Conservation (phyloP, 2,113 vertebrate species). For the Silurus meridionalis region DNA sequence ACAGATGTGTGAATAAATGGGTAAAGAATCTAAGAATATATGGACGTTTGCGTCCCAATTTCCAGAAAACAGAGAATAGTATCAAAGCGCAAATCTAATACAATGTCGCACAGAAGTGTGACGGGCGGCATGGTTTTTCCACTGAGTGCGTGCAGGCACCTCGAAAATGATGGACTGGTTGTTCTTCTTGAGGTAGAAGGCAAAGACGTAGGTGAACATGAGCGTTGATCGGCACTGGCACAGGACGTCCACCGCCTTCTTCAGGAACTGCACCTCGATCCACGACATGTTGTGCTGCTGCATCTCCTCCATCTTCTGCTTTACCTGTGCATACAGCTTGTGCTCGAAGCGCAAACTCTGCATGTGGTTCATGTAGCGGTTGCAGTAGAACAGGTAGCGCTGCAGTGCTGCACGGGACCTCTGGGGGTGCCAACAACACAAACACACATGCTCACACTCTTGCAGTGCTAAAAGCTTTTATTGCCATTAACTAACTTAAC, state of each 20-base stretch:
- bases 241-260: slow-evolving; percentile 99
- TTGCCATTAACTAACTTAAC: no score
- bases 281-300: slow-evolving; percentile 99
- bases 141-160: slow-evolving; percentile 67
- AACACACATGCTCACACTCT: neutral
- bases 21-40: neutral
- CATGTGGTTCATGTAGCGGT: slow-evolving; percentile 99
- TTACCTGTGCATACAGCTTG: slow-evolving; percentile 98
- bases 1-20: no score
- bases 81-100: no score
- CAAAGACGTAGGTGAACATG: slow-evolving; percentile 99
- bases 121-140: neutral
- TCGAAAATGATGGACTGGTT: slow-evolving; percentile 99
- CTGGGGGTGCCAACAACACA: slow-evolving; percentile 63
- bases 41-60: no score
- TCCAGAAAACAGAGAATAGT: no score
- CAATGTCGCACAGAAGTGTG: no score
- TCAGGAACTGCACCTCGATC: slow-evolving; percentile 99
- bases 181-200: slow-evolving; percentile 99
- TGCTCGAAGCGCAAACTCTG: slow-evolving; percentile 99
- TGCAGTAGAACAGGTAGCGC: slow-evolving; percentile 99
- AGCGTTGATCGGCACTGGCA: slow-evolving; percentile 99
- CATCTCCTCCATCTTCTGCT: slow-evolving; percentile 99
- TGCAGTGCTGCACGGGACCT: slow-evolving; percentile 95
- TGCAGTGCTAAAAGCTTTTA: neutral